A percentile compares a stretch with the other conserved stretches of the same genome.
phyloP scores from a whole-genome alignment of 2,888 invertebrate species.

The Pandemis corylana region DNA sequence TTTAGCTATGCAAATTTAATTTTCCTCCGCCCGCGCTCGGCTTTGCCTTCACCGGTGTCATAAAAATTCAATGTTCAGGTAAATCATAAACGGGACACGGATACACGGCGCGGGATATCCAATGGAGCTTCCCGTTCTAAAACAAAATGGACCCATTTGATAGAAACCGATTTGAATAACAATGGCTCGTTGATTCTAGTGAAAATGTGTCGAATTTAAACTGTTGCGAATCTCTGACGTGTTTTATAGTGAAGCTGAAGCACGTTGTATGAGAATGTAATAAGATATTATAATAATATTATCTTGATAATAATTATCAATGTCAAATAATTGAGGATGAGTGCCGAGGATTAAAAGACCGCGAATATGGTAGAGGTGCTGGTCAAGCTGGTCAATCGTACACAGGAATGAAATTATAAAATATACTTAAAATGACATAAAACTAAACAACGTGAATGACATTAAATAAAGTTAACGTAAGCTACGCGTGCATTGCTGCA shows the following conservation, averaged over 20 bases:
- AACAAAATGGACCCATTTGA: constrained; percentile 40
- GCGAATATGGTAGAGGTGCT: no score
- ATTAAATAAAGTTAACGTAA: no score
- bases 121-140: constrained; percentile 35
- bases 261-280: no score
- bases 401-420: no score
- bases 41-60: constrained; percentile 47
- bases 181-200: constrained; percentile 24
- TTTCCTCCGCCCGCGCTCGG: constrained; percentile 52
- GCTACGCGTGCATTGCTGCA: no score
- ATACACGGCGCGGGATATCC: constrained; percentile 31
- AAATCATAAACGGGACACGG: constrained; percentile 54
- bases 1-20: constrained; percentile 61
- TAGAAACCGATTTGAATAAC: constrained; percentile 38
- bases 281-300: no score
- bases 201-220: not conserved
- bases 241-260: not conserved
- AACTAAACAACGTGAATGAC: no score
- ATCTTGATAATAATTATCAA: no score
- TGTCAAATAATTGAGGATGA: no score
- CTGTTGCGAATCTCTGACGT: not conserved
- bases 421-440: no score
- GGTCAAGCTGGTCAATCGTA: no score
- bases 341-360: no score
- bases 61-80: constrained; percentile 60